Percentiles rank a stretch among this genome's conserved stretches.
These are phyloP conservation scores for Polia nebulosa DNA, from an alignment of 2,888 invertebrate genomes.

Conservation along the genomic window DNA sequence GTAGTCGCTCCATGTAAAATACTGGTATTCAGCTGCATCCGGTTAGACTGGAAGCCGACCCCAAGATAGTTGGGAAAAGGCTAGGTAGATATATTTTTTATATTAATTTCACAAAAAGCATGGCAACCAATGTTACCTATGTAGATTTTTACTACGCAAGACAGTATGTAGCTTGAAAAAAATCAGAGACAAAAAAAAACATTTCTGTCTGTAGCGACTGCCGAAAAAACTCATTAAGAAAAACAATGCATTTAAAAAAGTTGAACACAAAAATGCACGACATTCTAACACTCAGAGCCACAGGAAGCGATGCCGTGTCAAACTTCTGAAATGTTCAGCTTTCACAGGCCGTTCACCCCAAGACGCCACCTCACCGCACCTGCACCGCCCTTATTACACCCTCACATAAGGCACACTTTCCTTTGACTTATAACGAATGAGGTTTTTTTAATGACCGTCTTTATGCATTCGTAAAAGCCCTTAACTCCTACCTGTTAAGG, in stretches of 20 bases:
- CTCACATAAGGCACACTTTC: constrained; percentile 62
- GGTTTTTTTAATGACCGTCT: constrained; percentile 75
- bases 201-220: constrained; percentile 28
- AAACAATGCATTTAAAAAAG: constrained; percentile 64
- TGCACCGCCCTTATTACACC: constrained; percentile 67
- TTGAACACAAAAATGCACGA: constrained; percentile 66
- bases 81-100: too few species aligned
- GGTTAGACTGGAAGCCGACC: too few species aligned
- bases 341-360: constrained; percentile 85
- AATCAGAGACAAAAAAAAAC: constrained; percentile 23
- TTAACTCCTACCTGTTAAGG: constrained; percentile 70
- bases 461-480: constrained; percentile 67
- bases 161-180: constrained; percentile 6
- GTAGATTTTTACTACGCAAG: neutral
- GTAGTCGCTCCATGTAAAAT: too few species aligned
- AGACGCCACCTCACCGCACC: constrained; percentile 66
- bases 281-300: constrained; percentile 74
- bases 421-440: constrained; percentile 66
- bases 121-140: neutral
- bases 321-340: constrained; percentile 83
- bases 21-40: too few species aligned
- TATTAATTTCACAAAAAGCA: neutral
- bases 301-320: constrained; percentile 86
- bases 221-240: constrained; percentile 61
- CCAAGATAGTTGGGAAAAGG: too few species aligned